Evolutionary conservation across 2,113 vertebrate genomes (phyloP).

Genomic region (Nerophis ophidion): DNA sequence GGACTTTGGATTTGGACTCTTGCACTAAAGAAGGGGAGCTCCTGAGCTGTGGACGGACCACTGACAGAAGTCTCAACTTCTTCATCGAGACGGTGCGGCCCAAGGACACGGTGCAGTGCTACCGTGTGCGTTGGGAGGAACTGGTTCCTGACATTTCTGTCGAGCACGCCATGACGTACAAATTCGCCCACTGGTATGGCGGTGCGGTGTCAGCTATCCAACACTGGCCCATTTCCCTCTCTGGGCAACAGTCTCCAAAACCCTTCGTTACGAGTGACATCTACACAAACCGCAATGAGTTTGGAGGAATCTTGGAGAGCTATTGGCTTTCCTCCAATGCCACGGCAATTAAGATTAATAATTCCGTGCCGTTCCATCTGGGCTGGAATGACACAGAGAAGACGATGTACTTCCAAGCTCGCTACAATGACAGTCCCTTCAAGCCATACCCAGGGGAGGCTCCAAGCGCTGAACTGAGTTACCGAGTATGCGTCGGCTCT

Average conservation of each 20-base stretch:
- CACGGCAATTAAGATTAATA: conserved; percentile 90
- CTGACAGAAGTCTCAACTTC: conserved; percentile 81
- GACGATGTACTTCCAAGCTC: conserved; percentile 83
- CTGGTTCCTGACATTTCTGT: conserved; percentile 75
- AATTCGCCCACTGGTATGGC: conserved; percentile 90
- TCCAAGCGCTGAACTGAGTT: conserved; percentile 87
- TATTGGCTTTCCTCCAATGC: conserved; percentile 98
- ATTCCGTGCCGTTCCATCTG: conserved; percentile 92
- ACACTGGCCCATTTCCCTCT: conserved; percentile 89
- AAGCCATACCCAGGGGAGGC: conserved; percentile 74
- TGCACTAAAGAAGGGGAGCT: conserved; percentile 83
- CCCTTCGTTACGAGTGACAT: conserved; percentile 92
- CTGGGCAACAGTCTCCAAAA: conserved; percentile 84
- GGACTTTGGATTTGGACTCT: conserved; percentile 85
- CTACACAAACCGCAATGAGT: conserved; percentile 82
- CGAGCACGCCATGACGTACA: conserved; percentile 92
- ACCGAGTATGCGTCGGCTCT: conserved; percentile 83
- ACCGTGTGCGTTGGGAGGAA: conserved; percentile 94
- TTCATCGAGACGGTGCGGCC: conserved; percentile 91
- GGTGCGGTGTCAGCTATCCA: conserved; percentile 90
- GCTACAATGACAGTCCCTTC: conserved; percentile 87
- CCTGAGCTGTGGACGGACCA: conserved; percentile 78
- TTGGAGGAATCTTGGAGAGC: conserved; percentile 90
- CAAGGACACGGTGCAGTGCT: conserved; percentile 92
- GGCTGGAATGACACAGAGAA: conserved; percentile 91